Evolutionary conservation across 2,113 vertebrate species (phyloP).

Genomic region (Suncus etruscus): DNA sequence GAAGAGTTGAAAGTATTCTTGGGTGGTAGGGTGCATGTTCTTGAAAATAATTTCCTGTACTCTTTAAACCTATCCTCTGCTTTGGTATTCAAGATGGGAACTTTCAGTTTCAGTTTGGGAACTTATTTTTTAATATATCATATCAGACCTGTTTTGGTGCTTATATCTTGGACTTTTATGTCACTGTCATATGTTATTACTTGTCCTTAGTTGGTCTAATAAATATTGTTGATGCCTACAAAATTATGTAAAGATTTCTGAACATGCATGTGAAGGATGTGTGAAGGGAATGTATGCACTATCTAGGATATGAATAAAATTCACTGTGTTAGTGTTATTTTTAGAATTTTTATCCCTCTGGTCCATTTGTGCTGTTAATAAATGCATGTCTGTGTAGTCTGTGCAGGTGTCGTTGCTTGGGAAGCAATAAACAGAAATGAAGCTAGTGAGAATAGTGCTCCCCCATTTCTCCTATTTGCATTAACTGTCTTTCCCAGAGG

Average conservation of each 20-base stretch:
- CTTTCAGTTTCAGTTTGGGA: conserved; percentile 5
- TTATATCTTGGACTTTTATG: conserved; percentile 26
- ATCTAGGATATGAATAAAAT: background rate
- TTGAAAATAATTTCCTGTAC: conserved; percentile 50
- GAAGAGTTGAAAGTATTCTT: conserved; percentile 5
- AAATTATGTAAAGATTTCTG: conserved; percentile 53
- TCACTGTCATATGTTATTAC: background rate
- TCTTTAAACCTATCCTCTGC: background rate
- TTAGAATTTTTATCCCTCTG: conserved; percentile 20
- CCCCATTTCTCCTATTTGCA: background rate
- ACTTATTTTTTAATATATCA: conserved; percentile 2
- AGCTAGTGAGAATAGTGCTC: background rate
- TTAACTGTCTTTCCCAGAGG: conserved; percentile 49
- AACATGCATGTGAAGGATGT: background rate
- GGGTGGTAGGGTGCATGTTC: background rate
- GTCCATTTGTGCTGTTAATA: conserved; percentile 23
- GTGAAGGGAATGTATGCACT: background rate
- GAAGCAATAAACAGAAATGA: background rate
- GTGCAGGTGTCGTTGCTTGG: background rate
- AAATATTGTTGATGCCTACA: conserved; percentile 57
- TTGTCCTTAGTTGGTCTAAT: conserved; percentile 41
- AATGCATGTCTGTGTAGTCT: conserved; percentile 11
- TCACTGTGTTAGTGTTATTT: background rate
- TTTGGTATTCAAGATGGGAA: conserved; percentile 42
- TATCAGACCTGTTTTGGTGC: conserved; percentile 17